Base-by-base conservation (phyloP, 2,113 vertebrate species). In the Stigmatopora nigra region DNA sequence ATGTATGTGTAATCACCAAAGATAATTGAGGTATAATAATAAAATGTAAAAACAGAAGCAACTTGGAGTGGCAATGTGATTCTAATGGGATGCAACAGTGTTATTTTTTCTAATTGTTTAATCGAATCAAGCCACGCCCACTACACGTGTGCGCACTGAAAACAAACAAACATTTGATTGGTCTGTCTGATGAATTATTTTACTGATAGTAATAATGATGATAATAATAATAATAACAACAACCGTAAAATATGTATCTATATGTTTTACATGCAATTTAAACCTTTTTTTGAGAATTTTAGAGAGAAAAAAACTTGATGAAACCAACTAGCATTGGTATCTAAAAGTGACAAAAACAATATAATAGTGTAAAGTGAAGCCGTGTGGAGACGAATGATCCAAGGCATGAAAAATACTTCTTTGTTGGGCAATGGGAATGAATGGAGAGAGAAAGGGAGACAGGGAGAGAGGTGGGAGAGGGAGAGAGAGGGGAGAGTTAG, bases 401-500 rank as follows among this genome's bases (percentile, higher is more conserved):
- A 90, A 91, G 90, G 86, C 87, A 83, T 92, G 92, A 92, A 90
- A 96, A 94, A 96, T 94, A 96, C 93, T 91, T 95, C 94, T 98
- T 98, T 98, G 95, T 98, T 98, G 94, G 92, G 93, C 94, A 93
- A 92, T 92, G 93, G 92, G 91, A 94, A 92, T 92, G 91, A 88
- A 91, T 62, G 71, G 41, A 44, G 80, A 65, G 80, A 13, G 68
- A 31, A 67, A 16, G 58, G 11, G 61, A 47, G 68, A 58, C 63
- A 35, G 55, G 59, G 63, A 83, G 90, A 88, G 87, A 48, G n/a
- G 63, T 38, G 87, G 46, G 35, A 65, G 47, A 14, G 68, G 19
- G 59, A 0, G 61, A 12, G 61, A n/a, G n/a, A n/a, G n/a, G n/a
- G n/a, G n/a, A n/a, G n/a, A n/a, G n/a, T n/a, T n/a, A n/a, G n/a